Evolutionary conservation across 2,888 invertebrate species (phyloP).

Genomic region (Phyllotreta cruciferae): DNA sequence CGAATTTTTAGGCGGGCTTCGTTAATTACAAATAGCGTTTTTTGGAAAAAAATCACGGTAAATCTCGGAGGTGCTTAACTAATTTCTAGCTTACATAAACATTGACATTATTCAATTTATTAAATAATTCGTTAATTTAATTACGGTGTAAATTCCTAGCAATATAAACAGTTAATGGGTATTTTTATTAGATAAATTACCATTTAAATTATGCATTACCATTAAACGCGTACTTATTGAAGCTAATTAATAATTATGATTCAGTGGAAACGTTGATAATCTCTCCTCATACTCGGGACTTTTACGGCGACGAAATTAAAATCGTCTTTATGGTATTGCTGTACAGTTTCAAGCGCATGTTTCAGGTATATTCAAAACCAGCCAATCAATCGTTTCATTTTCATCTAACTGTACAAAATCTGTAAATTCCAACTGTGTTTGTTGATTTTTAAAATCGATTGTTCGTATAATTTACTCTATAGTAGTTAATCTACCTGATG

Average conservation of each 20-base stretch:
- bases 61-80: too few species aligned
- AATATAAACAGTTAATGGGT: not conserved
- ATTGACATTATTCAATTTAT: constrained; percentile 5
- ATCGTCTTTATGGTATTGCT: not conserved
- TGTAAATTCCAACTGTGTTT: too few species aligned
- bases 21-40: too few species aligned
- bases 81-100: not conserved
- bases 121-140: constrained; percentile 21
- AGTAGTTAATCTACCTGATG: too few species aligned
- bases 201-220: constrained; percentile 22
- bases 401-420: too few species aligned
- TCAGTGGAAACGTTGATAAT: constrained; percentile 1
- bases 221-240: constrained; percentile 13
- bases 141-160: constrained; percentile 1
- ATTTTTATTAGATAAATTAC: constrained; percentile 20
- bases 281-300: constrained; percentile 1
- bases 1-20: too few species aligned
- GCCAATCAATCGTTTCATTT: too few species aligned
- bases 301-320: constrained; percentile 8
- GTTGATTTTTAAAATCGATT: too few species aligned
- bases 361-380: too few species aligned
- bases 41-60: too few species aligned
- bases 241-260: constrained; percentile 9
- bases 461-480: too few species aligned
- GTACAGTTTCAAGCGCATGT: too few species aligned